Conservation (phyloP, 1,140 invertebrate species). For the Calycopis cecrops region DNA sequence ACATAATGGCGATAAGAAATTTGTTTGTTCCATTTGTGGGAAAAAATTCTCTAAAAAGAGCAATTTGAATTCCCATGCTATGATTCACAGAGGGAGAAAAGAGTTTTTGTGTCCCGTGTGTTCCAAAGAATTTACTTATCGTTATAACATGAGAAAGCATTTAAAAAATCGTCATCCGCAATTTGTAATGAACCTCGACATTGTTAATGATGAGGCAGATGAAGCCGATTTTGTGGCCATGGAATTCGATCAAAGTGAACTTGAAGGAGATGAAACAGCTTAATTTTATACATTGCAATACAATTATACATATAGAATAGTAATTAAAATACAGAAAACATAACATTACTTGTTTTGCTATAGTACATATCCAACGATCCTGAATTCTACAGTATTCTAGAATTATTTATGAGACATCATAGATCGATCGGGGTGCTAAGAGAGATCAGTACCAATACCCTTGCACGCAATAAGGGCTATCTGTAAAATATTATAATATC, state of each 20-base stretch:
- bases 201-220: conserved; percentile 24
- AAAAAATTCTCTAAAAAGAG: conserved; percentile 77
- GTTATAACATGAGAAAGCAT: conserved; percentile 50
- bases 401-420: no score
- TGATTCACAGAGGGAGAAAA: conserved; percentile 76
- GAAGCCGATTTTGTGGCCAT: conserved; percentile 30
- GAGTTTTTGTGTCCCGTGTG: conserved; percentile 72
- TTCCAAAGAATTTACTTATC: conserved; percentile 69
- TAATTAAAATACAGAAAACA: no score
- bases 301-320: no score
- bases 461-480: no score
- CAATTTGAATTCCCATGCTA: conserved; percentile 74
- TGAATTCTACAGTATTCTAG: no score
- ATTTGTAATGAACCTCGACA: conserved; percentile 23
- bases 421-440: no score
- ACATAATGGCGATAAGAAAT: conserved; percentile 80
- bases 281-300: not conserved
- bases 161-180: conserved; percentile 41
- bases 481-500: no score
- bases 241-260: not conserved
- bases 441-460: no score
- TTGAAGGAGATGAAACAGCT: not conserved
- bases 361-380: no score
- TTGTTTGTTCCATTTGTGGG: conserved; percentile 76
- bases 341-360: no score